Percentiles rank a stretch among this genome's conserved stretches.
These are phyloP conservation scores for Onthophagus sagittarius DNA, from an alignment of 2,888 invertebrate species.

Conservation along the genomic window DNA sequence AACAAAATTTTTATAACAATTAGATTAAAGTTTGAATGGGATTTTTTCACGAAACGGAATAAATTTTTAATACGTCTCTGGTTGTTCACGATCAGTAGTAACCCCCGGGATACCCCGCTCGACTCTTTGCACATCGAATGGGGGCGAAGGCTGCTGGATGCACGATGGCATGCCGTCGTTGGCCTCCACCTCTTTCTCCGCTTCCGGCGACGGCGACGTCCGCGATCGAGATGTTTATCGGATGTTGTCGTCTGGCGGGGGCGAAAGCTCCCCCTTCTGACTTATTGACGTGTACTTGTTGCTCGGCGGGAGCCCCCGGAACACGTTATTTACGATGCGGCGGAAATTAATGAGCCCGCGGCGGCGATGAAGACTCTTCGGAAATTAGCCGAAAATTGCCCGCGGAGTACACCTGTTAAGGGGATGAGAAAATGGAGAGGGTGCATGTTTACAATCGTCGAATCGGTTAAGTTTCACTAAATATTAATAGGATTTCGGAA, in stretches of 20 bases:
- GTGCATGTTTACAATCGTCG: neutral
- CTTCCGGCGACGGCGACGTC: neutral
- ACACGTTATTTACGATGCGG: neutral
- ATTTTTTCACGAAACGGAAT: too few relatives aligned
- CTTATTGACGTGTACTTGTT: neutral
- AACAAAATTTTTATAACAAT: too few relatives aligned
- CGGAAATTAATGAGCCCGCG: neutral
- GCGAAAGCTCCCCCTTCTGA: neutral
- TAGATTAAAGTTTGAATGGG: too few relatives aligned
- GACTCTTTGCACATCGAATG: neutral
- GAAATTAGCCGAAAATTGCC: neutral
- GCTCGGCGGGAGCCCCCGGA: neutral
- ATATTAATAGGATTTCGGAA: too few relatives aligned
- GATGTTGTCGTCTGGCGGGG: neutral
- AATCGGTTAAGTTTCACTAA: too few relatives aligned
- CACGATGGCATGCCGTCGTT: neutral
- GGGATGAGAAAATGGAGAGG: neutral
- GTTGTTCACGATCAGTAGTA: neutral
- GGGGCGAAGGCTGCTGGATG: neutral
- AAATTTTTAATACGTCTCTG: neutral
- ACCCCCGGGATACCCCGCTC: neutral
- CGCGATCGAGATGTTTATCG: neutral
- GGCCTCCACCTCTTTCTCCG: neutral
- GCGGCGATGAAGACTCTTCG: neutral
- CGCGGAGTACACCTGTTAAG: neutral